Base-by-base conservation (phyloP, 2,888 invertebrate species). In the Melinaea menophilus region DNA sequence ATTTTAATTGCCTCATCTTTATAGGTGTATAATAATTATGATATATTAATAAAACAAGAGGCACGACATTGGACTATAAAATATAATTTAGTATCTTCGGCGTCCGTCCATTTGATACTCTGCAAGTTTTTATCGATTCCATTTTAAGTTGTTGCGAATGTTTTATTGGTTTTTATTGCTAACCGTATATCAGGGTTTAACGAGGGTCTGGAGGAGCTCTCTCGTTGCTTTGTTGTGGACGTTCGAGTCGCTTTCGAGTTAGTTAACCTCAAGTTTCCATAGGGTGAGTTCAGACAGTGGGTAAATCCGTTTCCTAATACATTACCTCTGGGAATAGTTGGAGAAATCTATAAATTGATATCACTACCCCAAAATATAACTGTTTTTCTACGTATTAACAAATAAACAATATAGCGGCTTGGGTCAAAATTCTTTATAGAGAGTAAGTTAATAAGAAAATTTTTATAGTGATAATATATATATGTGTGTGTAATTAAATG, bases 131-230 rank as follows among this genome's bases (percentile, higher is more conserved):
- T 88, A 86, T 86, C 84, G 88, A 83, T 85, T 82, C 82, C 74
- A 80, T 84, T 87, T 88, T 88, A 89, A 87, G 86, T 84, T 88
- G 88, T 88, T 88, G 89, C 90, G 73, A 88, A 86, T 88, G 81
- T 88, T 89, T 90, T 88, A 87, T 88, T 88, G 79, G 73, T 72
- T 86, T 88, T 88, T 89, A 88, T 87, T 88, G 86, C 82, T 79
- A 82, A 86, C 76, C 85, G 85, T 90, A 89, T 90, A 89, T 90
- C 88, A 88, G 81, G 67, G 69, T 81, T 88, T 90, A 90, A 90
- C 90, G 89, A 88, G 87, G 80, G 70, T 71, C 74, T 82, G 86
- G 86, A 88, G 89, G 86, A 88, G 87, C 83, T 81, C 82, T 86
- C 83, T 79, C 75, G 80, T 84, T 85, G 82, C 85, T 83, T 84